Base-by-base conservation (phyloP, 2,888 invertebrate genomes). In the Pocota personata region DNA sequence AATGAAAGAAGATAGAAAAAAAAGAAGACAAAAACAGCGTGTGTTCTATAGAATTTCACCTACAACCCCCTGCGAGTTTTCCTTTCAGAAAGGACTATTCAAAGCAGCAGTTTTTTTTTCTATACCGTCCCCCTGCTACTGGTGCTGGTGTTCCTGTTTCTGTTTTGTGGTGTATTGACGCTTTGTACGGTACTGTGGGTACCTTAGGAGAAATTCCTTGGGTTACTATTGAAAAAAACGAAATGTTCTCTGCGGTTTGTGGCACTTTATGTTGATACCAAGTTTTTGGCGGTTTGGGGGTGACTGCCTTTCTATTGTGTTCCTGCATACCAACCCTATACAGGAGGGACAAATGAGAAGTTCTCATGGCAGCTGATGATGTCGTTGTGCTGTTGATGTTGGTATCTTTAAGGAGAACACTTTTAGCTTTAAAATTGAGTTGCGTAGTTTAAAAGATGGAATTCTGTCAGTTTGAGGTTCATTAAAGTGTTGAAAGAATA, bases 351-450 rank as follows among this genome's bases (percentile, higher is more conserved):
- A 30, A 64, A 46, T 64, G 48, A 67, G 52, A 37, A 12, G 52
- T 67, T 24, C n/a, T 67, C 37, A 52, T 67, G 37, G 67, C 50
- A 52, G 52, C 67, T 67, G 67, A 67, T 52, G 67, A 40, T 52
- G 67, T 67, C 67, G 12, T 67, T 67, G 37, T 40, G 67, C 48
- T 50, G 32, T 19, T 37, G 19, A 66, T 66, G 50, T 14, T n/a
- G 50, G 24, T 35, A 37, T 35, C 12, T 50, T 24, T 37, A 66
- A 48, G 10, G 35, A 66, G 50, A 50, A 50, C 37, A 35, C 37
- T 66, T 50, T 50, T 7, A 32, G 48, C 64, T 48, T 64, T 64
- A 48, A 64, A 35, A 35, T 64, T 16, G 10, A n/a, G 21, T 21
- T 14, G 6, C 14, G 14, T 4, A 12, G 46, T n/a, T 64, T 30